phyloP scores from a whole-genome alignment of 2,113 vertebrate genomes.

The Indicator maculatus region DNA sequence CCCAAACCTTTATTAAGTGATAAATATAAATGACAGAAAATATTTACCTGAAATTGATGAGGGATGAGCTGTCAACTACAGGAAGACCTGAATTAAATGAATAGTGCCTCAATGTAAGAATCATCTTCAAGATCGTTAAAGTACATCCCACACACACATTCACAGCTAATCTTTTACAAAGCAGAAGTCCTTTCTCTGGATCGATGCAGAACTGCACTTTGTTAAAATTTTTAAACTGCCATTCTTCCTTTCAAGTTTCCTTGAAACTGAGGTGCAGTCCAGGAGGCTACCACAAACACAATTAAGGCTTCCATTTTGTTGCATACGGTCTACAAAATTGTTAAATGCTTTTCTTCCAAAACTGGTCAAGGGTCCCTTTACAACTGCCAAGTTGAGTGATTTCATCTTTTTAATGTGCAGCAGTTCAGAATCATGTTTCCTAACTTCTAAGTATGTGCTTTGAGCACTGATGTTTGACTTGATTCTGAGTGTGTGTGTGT shows the following conservation, averaged over 20 bases:
- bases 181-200: not conserved
- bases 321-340: not conserved
- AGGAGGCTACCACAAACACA: fast-evolving
- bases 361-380: not conserved
- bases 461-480: not conserved
- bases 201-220: not conserved
- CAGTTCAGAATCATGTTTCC: not conserved
- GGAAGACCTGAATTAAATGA: not conserved
- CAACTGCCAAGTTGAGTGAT: not conserved
- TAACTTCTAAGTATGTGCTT: not conserved
- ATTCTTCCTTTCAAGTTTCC: not conserved
- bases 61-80: not conserved
- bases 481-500: not conserved
- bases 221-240: not conserved
- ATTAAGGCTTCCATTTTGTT: not conserved
- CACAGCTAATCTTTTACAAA: not conserved
- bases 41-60: not conserved
- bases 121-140: not conserved
- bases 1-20: not conserved
- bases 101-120: not conserved
- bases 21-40: not conserved
- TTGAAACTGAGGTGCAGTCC: not conserved
- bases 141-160: not conserved
- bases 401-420: not conserved
- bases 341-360: not conserved